Base-by-base conservation (phyloP, 2,797 vertebrate species). In the Falco berigora region DNA sequence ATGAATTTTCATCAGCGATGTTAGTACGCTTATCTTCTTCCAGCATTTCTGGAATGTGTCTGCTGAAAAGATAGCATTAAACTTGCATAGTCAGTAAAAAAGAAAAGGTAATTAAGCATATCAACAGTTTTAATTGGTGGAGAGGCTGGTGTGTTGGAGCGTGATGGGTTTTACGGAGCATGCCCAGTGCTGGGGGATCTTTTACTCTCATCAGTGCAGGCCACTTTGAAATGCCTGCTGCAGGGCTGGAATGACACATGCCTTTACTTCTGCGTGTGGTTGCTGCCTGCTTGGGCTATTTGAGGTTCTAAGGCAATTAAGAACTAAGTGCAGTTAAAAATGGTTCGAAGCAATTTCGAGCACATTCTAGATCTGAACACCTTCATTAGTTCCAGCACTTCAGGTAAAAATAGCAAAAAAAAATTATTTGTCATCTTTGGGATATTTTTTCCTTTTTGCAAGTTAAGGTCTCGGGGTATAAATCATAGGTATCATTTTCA, bases 261-360 rank as follows among this genome's bases (percentile, higher is more conserved):
- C 46, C 58, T 79, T 90, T 71, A 81, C 92, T 94, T 94, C 81
- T 82, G 80, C 9, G 2, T 86, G 67, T 90, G 76, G 49, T 59
- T 86, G 62, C 86, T 96, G 77, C 84, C 63, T 94, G 68, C 87
- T 52, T 46, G 58, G 83, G 76, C 83, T 96, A 75, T 95, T 94
- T 95, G 77, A 90, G 81, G 72, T 88, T 95, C 84, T 74, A 47
- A 81, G 91, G 68, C 81, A 89, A 79, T 92, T 84, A 93, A 88
- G 73, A 93, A 64, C 22, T 73, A 62, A 77, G 66, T 59, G 42
- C 76, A 86, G 86, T 92, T 92, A 92, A 84, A 89, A 95, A 90
- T 74, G 49, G 61, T 84, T 80, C 61, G 74, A 73, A 92, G 66
- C 34, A 14, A 77, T 77, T 92, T 63, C 64, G 49, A 56, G 67